These are phyloP conservation scores for Nomada fabriciana DNA, from an alignment of 2,888 invertebrate genomes.

Conservation along the genomic window DNA sequence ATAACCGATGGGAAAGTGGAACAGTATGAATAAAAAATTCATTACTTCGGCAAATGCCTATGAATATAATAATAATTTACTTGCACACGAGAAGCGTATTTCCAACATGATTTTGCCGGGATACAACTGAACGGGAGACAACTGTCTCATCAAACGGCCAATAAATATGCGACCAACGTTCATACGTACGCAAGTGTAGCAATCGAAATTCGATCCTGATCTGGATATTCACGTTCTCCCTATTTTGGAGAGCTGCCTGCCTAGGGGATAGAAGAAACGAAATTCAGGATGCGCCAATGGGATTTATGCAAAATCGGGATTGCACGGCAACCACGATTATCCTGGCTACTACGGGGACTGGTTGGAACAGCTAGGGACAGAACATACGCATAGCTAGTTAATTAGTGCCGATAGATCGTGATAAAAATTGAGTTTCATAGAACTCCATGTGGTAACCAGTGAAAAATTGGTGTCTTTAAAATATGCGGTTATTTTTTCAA, in stretches of 20 bases:
- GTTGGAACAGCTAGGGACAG: neutral
- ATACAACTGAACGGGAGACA: slow-evolving; percentile 14
- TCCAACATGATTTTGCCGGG: neutral
- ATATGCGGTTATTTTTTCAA: slow-evolving; percentile 12
- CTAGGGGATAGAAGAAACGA: slow-evolving; percentile 48
- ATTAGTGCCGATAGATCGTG: slow-evolving; percentile 42
- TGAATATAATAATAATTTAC: no score
- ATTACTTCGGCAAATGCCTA: no score
- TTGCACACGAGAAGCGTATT: neutral
- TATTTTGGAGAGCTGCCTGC: slow-evolving; percentile 4
- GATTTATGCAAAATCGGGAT: slow-evolving; percentile 55
- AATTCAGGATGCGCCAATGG: slow-evolving; percentile 42
- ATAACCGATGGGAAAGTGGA: no score
- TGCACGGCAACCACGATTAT: slow-evolving; percentile 33
- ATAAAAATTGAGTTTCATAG: neutral
- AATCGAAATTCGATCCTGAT: slow-evolving; percentile 50
- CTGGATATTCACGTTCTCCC: slow-evolving; percentile 6
- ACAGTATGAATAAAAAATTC: no score
- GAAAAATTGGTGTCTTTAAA: neutral
- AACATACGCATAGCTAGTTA: slow-evolving; percentile 32
- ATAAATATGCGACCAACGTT: slow-evolving; percentile 28
- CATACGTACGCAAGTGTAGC: neutral
- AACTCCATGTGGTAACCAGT: neutral
- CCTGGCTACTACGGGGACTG: slow-evolving; percentile 20
- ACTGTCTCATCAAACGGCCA: slow-evolving; percentile 28